Conservation (phyloP, 1,140 invertebrate species). For the Formica exsecta region DNA sequence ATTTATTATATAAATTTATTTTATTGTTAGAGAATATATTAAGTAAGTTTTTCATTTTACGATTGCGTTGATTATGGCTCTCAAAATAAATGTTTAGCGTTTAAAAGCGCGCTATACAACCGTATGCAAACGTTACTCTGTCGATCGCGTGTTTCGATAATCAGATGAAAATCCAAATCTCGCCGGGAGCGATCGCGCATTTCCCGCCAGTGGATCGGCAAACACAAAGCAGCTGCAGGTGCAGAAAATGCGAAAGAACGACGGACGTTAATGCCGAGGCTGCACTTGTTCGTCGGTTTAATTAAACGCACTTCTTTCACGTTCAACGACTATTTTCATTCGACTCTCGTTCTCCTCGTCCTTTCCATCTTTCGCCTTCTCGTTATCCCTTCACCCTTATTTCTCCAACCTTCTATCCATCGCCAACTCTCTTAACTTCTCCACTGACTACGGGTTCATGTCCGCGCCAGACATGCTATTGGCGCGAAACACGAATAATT, state of each 20-base stretch:
- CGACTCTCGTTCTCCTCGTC: constrained; percentile 49
- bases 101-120: neutral
- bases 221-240: constrained; percentile 68
- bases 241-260: constrained; percentile 66
- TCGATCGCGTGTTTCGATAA: constrained; percentile 30
- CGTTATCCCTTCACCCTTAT: constrained; percentile 67
- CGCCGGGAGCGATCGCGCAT: constrained; percentile 8
- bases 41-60: constrained; percentile 15
- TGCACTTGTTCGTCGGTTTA: constrained; percentile 70
- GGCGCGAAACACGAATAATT: constrained; percentile 36
- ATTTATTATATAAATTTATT: neutral
- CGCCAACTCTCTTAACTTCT: constrained; percentile 61
- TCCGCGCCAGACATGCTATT: constrained; percentile 52
- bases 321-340: constrained; percentile 71
- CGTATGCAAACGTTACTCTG: neutral
- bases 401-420: constrained; percentile 28
- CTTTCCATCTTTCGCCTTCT: constrained; percentile 51
- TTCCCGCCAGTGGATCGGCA: constrained; percentile 28
- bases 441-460: constrained; percentile 61
- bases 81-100: neutral
- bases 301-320: constrained; percentile 75
- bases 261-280: constrained; percentile 65
- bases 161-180: constrained; percentile 58
- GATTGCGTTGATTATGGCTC: neutral
- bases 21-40: neutral